phyloP scores from a whole-genome alignment of 1,140 invertebrate genomes.

The Spodoptera litura region DNA sequence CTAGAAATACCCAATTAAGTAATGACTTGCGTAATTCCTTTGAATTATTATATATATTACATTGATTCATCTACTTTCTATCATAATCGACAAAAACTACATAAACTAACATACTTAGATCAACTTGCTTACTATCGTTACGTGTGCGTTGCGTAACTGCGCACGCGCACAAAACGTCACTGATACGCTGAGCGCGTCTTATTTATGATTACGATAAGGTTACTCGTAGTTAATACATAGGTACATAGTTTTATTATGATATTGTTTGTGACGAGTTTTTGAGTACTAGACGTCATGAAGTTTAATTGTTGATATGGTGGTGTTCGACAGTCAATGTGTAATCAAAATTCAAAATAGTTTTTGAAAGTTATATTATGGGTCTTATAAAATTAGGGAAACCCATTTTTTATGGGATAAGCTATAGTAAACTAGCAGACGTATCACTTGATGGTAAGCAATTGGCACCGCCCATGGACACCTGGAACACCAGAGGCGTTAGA shows the following conservation, averaged over 20 bases:
- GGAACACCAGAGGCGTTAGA: too few species aligned
- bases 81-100: neutral
- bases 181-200: constrained; percentile 6
- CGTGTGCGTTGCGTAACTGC: constrained; percentile 1
- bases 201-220: neutral
- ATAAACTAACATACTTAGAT: neutral
- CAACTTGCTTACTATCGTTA: neutral
- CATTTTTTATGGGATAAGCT: too few species aligned
- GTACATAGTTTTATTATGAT: neutral
- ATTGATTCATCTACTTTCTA: constrained; percentile 7
- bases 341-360: too few species aligned
- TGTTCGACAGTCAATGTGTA: too few species aligned
- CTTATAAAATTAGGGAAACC: too few species aligned
- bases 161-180: neutral
- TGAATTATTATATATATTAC: too few species aligned
- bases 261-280: neutral
- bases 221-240: neutral
- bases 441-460: too few species aligned
- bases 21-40: neutral
- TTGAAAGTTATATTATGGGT: too few species aligned
- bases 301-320: too few species aligned
- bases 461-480: too few species aligned
- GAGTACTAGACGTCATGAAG: neutral
- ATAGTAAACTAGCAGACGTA: too few species aligned
- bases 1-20: too few species aligned